These are phyloP conservation scores for Cotesia vestalis DNA, from an alignment of 1,140 invertebrate genomes.

Conservation along the genomic window DNA sequence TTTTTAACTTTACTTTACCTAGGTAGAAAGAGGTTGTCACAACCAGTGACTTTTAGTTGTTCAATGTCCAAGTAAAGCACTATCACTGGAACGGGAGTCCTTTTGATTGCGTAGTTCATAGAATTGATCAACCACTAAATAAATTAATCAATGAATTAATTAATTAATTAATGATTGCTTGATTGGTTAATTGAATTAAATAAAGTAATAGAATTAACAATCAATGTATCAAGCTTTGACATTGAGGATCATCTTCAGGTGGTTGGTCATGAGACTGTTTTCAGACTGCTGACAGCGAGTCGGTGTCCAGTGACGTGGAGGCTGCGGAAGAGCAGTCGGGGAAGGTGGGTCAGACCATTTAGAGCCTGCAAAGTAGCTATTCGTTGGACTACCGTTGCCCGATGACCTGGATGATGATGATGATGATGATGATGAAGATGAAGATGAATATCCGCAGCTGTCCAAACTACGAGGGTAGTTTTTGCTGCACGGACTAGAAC, in stretches of 20 bases:
- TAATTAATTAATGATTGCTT: background rate
- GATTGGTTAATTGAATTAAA: background rate
- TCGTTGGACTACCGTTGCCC: slow-evolving; percentile 58
- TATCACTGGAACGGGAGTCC: too few relatives aligned
- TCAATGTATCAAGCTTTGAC: slow-evolving; percentile 65
- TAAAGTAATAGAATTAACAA: too few relatives aligned
- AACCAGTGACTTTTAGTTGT: too few relatives aligned
- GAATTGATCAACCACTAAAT: too few relatives aligned
- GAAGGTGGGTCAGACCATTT: slow-evolving; percentile 72
- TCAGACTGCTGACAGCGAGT: slow-evolving; percentile 48
- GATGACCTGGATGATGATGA: background rate
- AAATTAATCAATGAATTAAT: too few relatives aligned
- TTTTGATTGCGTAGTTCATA: background rate
- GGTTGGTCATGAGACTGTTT: slow-evolving; percentile 58
- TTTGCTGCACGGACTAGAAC: slow-evolving; percentile 50
- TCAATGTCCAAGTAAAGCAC: too few relatives aligned
- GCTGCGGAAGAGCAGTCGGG: slow-evolving; percentile 69
- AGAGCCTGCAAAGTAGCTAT: slow-evolving; percentile 69
- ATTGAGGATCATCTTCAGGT: slow-evolving; percentile 70
- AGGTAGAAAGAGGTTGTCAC: too few relatives aligned
- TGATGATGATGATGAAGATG: background rate
- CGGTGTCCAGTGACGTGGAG: slow-evolving; percentile 69
- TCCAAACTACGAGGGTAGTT: slow-evolving; percentile 50
- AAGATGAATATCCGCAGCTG: slow-evolving; percentile 30
- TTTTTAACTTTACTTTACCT: too few relatives aligned